Evolutionary conservation across 2,888 invertebrate genomes (phyloP).

Genomic region (Tridacna crocea): DNA sequence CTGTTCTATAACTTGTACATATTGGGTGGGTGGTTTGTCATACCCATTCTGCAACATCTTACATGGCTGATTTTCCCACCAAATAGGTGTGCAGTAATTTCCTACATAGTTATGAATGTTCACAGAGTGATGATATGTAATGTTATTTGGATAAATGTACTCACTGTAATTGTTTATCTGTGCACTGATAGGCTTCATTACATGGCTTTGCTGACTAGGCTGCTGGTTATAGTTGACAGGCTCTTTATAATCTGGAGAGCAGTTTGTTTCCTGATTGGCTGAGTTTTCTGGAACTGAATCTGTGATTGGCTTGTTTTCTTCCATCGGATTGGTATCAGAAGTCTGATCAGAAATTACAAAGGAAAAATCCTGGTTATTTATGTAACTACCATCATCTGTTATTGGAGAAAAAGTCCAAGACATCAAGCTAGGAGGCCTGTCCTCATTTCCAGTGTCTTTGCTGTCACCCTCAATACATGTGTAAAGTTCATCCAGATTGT

Average conservation of each 20-base stretch:
- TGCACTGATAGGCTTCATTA: background rate
- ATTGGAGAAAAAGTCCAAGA: conserved; percentile 69
- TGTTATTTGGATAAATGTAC: conserved; percentile 45
- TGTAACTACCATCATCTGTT: background rate
- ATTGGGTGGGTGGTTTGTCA: conserved; percentile 1
- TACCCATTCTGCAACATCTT: conserved; percentile 6
- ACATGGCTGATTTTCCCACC: conserved; percentile 29
- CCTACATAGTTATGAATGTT: conserved; percentile 57
- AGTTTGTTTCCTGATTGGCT: background rate
- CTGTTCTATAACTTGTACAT: conserved; percentile 28
- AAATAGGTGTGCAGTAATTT: conserved; percentile 37
- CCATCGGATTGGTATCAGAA: conserved; percentile 1
- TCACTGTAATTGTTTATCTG: conserved; percentile 39
- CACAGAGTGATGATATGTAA: conserved; percentile 54
- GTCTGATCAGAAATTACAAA: conserved; percentile 25
- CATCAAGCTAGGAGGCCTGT: conserved; percentile 46
- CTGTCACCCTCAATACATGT: conserved; percentile 37
- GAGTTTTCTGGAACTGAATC: background rate
- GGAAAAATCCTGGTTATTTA: conserved; percentile 1
- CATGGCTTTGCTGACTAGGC: background rate
- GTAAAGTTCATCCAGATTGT: conserved; percentile 48
- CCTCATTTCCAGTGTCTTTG: conserved; percentile 15
- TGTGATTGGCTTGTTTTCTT: background rate
- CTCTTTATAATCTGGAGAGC: background rate
- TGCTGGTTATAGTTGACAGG: background rate